Evolutionary conservation across 2,797 vertebrate species (phyloP), one percentile per base, ranked within the genome.

Genomic region (Onychomys leucogaster): DNA sequence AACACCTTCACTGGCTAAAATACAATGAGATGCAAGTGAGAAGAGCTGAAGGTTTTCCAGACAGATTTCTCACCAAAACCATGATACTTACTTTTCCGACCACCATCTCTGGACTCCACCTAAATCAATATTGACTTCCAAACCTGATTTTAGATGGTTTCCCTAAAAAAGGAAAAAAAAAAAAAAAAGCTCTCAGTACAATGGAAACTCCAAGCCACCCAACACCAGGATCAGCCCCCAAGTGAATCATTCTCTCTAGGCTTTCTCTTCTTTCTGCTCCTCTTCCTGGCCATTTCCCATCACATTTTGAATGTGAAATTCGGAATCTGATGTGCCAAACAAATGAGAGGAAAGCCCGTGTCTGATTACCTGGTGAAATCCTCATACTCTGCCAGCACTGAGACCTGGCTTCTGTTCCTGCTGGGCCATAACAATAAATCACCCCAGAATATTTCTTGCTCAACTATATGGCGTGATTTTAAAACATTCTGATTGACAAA

Each of bases 341-440:
- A 65, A 94, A 93, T 81, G 55, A 95, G 92, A 73, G 59, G 46
- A 89, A 94, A 92, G 43, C 41, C 43, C 86, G 87, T 16, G 1
- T 80, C 80, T 37, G 43, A 77, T 61, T 43, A 89, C 94, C 7
- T 69, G 87, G 73, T 49, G 84, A 88, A 96, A 94, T 13, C 63
- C 65, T 81, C 3, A 0, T 4, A 9, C 27, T 76, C n/a, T 9
- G 0, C 11, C 83, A 75, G 43, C 61, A 7, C 21, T 21, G n/a
- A 91, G 71, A 21, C 1, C 49, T 25, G 16, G 43, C 34, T 5
- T 84, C 41, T 80, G 78, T 65, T 67, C 52, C 32, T 43, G 61
- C 61, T 67, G 49, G 37, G 57, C 19, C 32, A 52, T 41, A 81
- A 85, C 27, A 61, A 37, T 87, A 71, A n/a, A 8, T 82, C 86